These are phyloP conservation scores for Menidia beryllina DNA, from an alignment of 2,113 vertebrate genomes.

Conservation along the genomic window DNA sequence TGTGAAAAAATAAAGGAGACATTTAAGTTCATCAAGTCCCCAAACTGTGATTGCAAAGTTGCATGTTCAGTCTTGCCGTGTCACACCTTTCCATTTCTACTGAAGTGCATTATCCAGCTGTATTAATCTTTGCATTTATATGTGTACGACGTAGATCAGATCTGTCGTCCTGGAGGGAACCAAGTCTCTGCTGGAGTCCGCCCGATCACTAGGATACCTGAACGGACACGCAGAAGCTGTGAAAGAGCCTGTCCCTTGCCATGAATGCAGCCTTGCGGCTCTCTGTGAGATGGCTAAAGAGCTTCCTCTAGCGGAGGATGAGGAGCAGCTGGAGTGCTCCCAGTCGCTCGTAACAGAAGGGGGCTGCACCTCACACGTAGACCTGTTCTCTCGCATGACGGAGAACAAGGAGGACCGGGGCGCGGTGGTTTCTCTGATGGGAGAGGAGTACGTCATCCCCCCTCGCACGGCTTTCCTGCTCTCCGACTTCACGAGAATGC, in stretches of 20 bases:
- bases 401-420: slow-evolving; percentile 82
- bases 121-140: background rate
- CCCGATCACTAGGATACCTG: slow-evolving; percentile 82
- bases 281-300: slow-evolving; percentile 94
- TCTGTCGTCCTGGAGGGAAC: slow-evolving; percentile 86
- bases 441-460: slow-evolving; percentile 90
- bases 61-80: too few relatives aligned
- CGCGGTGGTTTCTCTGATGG: slow-evolving; percentile 85
- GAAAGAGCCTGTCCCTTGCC: slow-evolving; percentile 34
- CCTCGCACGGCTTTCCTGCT: slow-evolving; percentile 90
- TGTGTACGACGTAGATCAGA: slow-evolving; percentile 81
- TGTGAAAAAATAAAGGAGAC: too few relatives aligned
- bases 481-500: slow-evolving; percentile 89
- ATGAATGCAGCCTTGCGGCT: slow-evolving; percentile 82
- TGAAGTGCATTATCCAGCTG: background rate
- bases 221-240: slow-evolving; percentile 30
- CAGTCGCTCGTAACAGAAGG: slow-evolving; percentile 61
- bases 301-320: slow-evolving; percentile 75
- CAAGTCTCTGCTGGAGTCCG: slow-evolving; percentile 83
- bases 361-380: slow-evolving; percentile 73
- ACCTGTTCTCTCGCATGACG: slow-evolving; percentile 84
- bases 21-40: too few relatives aligned
- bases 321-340: slow-evolving; percentile 53
- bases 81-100: background rate
- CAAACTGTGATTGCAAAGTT: background rate